Base-by-base conservation (phyloP, 2,113 vertebrate genomes). In the Rhinoptilus africanus region DNA sequence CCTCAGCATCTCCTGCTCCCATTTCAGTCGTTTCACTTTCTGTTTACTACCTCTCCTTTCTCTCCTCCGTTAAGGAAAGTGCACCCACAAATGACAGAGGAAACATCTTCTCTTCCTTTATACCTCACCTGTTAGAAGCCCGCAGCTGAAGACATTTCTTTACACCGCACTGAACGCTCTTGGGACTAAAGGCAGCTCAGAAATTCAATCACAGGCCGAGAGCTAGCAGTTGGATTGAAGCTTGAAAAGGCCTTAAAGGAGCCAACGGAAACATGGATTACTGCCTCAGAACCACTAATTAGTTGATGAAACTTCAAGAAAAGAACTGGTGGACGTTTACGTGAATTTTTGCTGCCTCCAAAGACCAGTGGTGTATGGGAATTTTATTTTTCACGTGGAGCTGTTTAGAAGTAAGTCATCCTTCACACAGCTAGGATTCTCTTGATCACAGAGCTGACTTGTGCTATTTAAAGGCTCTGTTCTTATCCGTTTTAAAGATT, bases 241-340 rank as follows among this genome's bases (percentile, higher is more conserved):
- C 59, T 79, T 67, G 93, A 82, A 94, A 94, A 95, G 66, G 30
- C 64, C 88, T 93, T 92, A 73, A 91, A 91, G 57, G 34, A 91
- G 69, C 54, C 19, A 41, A 77, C 1, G 8, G 53, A 83, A 95
- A 77, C 48, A 34, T 6, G 39, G 53, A 87, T 91, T 91, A 80
- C 37, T 85, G 48, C 45, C 62, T 93, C 57, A 30, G 62, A 85
- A 69, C 56, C 43, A 45, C 66, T 92, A 89, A 92, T 89, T 82
- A 91, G 87, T 51, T 84, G 67, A 82, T 35, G 60, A 91, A 79
- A 84, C 48, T 68, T 75, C 57, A 87, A 66, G 57, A 59, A 91
- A 76, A 87, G 53, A 54, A 41, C 30, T 21, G 12, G 15, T 39
- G 87, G 84, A 76, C 37, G 35, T 43, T 89, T 43, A 56, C 0